phyloP scores from a whole-genome alignment of 1,140 invertebrate species.

The Caenorhabditis tropicalis region DNA sequence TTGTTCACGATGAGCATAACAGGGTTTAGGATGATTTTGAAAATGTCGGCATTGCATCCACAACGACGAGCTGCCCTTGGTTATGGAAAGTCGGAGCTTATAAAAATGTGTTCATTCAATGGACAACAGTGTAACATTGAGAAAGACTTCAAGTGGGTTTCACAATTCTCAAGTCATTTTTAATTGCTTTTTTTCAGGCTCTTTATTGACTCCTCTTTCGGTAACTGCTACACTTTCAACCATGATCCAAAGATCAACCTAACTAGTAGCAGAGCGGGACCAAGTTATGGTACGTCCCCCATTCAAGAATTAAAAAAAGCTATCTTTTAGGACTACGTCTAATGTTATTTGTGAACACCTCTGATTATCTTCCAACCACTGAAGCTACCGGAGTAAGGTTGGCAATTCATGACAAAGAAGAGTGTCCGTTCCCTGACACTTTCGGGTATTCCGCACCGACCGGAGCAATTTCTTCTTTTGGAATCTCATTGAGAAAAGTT shows the following conservation, averaged over 20 bases:
- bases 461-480: constrained; percentile 64
- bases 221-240: constrained; percentile 70
- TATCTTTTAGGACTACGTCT: constrained; percentile 62
- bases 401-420: constrained; percentile 64
- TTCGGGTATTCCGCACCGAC: constrained; percentile 64
- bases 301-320: background rate
- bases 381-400: constrained; percentile 67
- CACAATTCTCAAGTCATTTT: no score
- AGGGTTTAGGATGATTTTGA: constrained; percentile 63
- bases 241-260: constrained; percentile 48
- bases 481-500: constrained; percentile 66
- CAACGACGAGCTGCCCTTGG: constrained; percentile 67
- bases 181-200: constrained; percentile 59
- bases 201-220: constrained; percentile 67
- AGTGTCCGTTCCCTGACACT: constrained; percentile 53
- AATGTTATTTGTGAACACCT: constrained; percentile 66
- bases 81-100: constrained; percentile 70
- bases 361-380: constrained; percentile 69
- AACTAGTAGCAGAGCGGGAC: constrained; percentile 63
- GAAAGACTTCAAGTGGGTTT: constrained; percentile 59
- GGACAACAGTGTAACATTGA: constrained; percentile 67
- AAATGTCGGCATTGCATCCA: constrained; percentile 65
- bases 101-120: constrained; percentile 71
- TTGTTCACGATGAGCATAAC: background rate
- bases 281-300: constrained; percentile 62